phyloP scores from a whole-genome alignment of 2,888 invertebrate genomes.

The Drosophila formosana region DNA sequence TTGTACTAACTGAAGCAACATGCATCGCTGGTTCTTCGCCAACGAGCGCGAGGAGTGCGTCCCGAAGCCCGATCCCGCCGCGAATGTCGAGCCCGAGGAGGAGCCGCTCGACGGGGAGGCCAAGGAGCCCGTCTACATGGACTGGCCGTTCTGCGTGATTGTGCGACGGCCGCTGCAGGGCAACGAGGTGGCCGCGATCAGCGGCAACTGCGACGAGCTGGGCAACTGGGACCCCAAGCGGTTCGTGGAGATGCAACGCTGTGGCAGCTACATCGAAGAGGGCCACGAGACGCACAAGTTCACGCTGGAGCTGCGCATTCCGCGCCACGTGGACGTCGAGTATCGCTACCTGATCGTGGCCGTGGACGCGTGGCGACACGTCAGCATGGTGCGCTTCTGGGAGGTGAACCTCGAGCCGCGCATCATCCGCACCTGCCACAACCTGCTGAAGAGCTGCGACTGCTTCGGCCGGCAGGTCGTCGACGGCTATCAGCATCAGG shows the following conservation, averaged over 20 bases:
- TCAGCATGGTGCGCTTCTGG: conserved; percentile 90
- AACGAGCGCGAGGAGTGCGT: conserved; percentile 85
- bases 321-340: conserved; percentile 88
- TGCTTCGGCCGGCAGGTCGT: conserved; percentile 88
- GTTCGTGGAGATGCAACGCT: conserved; percentile 86
- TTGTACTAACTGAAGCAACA: conserved; percentile 49
- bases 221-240: conserved; percentile 89
- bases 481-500: conserved; percentile 86
- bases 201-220: conserved; percentile 88
- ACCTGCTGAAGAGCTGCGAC: conserved; percentile 85
- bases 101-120: no score
- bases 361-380: conserved; percentile 86
- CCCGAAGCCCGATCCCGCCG: neutral
- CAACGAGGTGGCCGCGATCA: conserved; percentile 89
- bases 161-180: conserved; percentile 84
- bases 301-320: conserved; percentile 86
- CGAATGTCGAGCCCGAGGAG: conserved; percentile 22
- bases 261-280: conserved; percentile 79
- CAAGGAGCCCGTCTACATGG: conserved; percentile 24
- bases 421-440: conserved; percentile 85
- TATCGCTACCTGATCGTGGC: conserved; percentile 92
- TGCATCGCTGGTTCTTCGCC: conserved; percentile 90
- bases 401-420: conserved; percentile 91
- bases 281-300: conserved; percentile 19
- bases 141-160: conserved; percentile 86